Percentiles rank a stretch among this genome's conserved stretches.
Conservation (phyloP, 2,888 invertebrate genomes). For the Ichneumoninae sp. region DNA sequence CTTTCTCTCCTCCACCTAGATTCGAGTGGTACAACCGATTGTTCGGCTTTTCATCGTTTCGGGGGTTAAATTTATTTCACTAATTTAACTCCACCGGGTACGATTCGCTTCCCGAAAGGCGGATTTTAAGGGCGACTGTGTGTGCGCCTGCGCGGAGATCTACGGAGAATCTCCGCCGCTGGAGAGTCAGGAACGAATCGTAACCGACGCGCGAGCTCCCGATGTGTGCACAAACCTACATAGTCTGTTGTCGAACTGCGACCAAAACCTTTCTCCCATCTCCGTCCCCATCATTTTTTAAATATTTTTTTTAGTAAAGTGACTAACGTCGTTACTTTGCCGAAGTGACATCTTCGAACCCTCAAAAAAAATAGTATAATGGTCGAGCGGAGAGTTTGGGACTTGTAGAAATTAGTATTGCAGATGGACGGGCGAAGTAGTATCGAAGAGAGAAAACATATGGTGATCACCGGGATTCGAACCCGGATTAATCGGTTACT, state of each 20-base stretch:
- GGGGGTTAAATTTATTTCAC: constrained; percentile 12
- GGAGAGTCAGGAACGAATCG: constrained; percentile 39
- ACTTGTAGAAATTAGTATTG: no score
- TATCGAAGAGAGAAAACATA: no score
- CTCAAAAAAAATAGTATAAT: background rate
- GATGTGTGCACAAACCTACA: background rate
- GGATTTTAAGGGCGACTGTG: background rate
- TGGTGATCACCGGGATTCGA: no score
- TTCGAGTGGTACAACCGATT: constrained; percentile 62
- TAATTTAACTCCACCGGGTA: constrained; percentile 12
- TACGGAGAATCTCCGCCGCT: background rate
- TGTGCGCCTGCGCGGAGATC: background rate
- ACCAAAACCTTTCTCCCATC: no score
- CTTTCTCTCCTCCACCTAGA: constrained; percentile 47
- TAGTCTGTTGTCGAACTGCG: no score
- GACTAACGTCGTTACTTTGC: no score
- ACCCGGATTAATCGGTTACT: no score
- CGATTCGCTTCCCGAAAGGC: background rate
- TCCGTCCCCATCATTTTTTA: no score
- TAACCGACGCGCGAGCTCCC: constrained; percentile 13
- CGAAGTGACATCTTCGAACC: no score
- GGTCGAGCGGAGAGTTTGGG: no score
- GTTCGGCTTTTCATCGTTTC: constrained; percentile 49
- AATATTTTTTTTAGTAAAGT: no score
- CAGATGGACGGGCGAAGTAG: no score